Evolutionary conservation across 2,113 vertebrate species (phyloP), one percentile per base, ranked within the genome.

Genomic region (Alligator sinensis): DNA sequence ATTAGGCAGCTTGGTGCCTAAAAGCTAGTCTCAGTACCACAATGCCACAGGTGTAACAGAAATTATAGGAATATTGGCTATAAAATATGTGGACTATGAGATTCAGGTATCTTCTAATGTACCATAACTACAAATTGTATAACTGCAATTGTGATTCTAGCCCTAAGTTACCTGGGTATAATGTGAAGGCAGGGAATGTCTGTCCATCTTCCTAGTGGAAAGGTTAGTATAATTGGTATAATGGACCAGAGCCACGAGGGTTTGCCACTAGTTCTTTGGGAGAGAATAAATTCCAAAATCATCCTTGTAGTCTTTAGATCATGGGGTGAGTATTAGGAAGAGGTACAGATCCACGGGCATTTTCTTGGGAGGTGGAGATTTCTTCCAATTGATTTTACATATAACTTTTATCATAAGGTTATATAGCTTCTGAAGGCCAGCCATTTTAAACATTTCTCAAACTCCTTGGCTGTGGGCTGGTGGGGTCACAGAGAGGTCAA

Each of bases 321-420:
- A 60, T 13, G 60, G 77, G 18, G 18, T 28, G 54, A 61, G 21
- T 13, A 7, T 80, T 24, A n/a, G 6, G 1, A 1, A 4, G 3
- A 15, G 2, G 8, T 54, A 17, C 7, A 63, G 58, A 22, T 2
- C n/a, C 3, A 68, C 15, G 28, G 21, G 16, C 5, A n/a, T 54
- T 77, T 57, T 55, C 5, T 0, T 1, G 15, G 38, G 70, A 17
- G 11, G 4, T 5, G 11, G 28, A 18, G 22, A 63, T 18, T 18
- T 62, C 25, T 54, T 47, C 57, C 2, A 4, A 54, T 11, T 27
- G 54, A 61, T 85, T 63, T 58, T 54, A 5, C 38, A 60, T 0
- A 1, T 28, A 38, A 19, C 25, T 4, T 11, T 10, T 55, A 4
- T 60, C 7, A 6, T 27, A 90, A 82, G 25, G 12, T 82, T 83